A percentile compares a stretch with the other conserved stretches of the same genome.
Evolutionary conservation across 2,888 invertebrate species (phyloP).

Genomic region (Fragum sueziense): DNA sequence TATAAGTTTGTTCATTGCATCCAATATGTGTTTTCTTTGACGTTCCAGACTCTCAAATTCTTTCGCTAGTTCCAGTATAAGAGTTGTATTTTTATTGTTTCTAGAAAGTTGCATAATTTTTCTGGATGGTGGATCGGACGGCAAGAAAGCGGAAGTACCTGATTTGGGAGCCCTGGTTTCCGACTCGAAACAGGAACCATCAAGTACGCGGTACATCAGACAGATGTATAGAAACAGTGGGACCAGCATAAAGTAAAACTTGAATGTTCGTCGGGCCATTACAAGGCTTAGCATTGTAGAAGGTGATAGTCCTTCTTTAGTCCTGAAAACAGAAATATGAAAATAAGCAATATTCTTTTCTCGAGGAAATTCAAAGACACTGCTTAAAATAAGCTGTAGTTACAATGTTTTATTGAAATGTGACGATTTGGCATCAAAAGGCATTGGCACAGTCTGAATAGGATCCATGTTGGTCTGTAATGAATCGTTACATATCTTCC

Average conservation of each 20-base stretch:
- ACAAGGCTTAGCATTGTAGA: background rate
- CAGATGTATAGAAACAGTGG: conserved; percentile 50
- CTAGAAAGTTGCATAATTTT: conserved; percentile 48
- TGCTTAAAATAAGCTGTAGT: too few species aligned
- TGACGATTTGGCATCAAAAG: too few species aligned
- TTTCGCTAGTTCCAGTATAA: conserved; percentile 40
- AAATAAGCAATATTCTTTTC: too few species aligned
- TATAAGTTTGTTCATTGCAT: conserved; percentile 26
- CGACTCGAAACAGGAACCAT: conserved; percentile 41
- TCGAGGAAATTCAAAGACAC: too few species aligned
- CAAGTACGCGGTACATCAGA: conserved; percentile 56
- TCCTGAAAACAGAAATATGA: too few species aligned
- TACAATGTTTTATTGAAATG: too few species aligned
- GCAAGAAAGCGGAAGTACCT: conserved; percentile 3
- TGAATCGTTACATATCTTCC: too few species aligned
- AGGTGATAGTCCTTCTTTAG: background rate
- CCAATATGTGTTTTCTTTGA: conserved; percentile 32
- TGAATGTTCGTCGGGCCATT: conserved; percentile 24
- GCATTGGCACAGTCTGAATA: too few species aligned
- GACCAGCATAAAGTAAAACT: conserved; percentile 43
- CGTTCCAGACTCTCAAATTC: conserved; percentile 48
- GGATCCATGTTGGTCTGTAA: too few species aligned
- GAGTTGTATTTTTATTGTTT: conserved; percentile 13
- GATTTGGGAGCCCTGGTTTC: background rate
- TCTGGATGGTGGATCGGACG: conserved; percentile 32